A percentile compares a stretch with the other conserved stretches of the same genome.
phyloP scores from a whole-genome alignment of 2,888 invertebrate species.

The Caenorhabditis sinica region DNA sequence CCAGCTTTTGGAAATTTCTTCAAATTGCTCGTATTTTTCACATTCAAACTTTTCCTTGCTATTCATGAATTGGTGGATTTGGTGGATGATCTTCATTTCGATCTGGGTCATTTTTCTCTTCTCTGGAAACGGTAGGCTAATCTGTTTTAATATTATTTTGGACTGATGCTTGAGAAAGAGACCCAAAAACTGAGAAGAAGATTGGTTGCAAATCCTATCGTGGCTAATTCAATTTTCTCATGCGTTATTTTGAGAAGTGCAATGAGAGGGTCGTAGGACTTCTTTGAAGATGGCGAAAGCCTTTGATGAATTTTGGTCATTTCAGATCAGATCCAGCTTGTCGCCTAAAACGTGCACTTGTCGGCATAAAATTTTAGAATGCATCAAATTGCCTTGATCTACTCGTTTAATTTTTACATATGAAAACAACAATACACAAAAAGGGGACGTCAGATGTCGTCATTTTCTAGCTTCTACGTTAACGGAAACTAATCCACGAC shows the following conservation, averaged over 20 bases:
- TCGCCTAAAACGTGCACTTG: too few species aligned
- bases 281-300: too few species aligned
- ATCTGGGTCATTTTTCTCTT: background rate
- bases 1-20: background rate
- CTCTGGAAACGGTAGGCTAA: background rate
- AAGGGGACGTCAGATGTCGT: slow-evolving; percentile 18
- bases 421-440: background rate
- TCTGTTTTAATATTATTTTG: background rate
- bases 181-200: slow-evolving; percentile 2
- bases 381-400: background rate
- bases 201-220: slow-evolving; percentile 1
- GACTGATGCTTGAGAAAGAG: background rate
- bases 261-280: too few species aligned
- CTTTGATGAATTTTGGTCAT: too few species aligned
- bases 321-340: too few species aligned
- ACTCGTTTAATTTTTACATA: background rate
- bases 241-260: slow-evolving; percentile 7
- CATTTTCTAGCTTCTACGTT: slow-evolving; percentile 14
- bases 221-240: slow-evolving; percentile 16
- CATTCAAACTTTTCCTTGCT: background rate
- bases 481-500: slow-evolving; percentile 33
- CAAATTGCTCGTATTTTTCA: background rate
- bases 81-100: slow-evolving; percentile 18
- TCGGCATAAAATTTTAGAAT: background rate
- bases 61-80: slow-evolving; percentile 24